Evolutionary conservation across 2,888 invertebrate species (phyloP).

Genomic region (Cynaeus angustus): DNA sequence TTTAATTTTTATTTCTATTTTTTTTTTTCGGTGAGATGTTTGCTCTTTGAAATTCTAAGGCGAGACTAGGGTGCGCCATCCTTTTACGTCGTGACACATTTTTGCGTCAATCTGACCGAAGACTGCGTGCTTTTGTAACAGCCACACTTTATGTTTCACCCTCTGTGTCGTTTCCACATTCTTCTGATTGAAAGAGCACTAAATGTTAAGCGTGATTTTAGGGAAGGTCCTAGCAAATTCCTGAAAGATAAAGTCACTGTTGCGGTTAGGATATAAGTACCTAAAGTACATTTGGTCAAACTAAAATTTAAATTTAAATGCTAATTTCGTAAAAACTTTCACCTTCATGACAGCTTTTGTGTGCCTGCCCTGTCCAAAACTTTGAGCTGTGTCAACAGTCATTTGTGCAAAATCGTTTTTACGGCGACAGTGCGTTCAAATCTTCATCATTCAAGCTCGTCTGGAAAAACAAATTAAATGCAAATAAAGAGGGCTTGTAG

Average conservation of each 20-base stretch:
- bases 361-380: no score
- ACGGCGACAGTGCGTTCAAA: no score
- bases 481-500: no score
- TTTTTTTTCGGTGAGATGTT: slow-evolving; percentile 9
- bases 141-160: slow-evolving; percentile 49
- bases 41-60: slow-evolving; percentile 37
- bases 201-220: background rate
- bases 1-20: slow-evolving; percentile 43
- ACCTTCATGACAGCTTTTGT: no score
- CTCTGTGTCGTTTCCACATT: slow-evolving; percentile 33
- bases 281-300: no score
- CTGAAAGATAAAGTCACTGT: background rate
- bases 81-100: slow-evolving; percentile 52
- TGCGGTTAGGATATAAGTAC: background rate
- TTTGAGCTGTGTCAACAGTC: no score
- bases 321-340: no score
- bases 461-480: no score
- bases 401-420: no score
- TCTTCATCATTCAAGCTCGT: no score
- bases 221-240: background rate
- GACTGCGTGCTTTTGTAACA: slow-evolving; percentile 54
- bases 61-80: slow-evolving; percentile 50
- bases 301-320: no score
- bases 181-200: slow-evolving; percentile 14
- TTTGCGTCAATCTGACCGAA: slow-evolving; percentile 57